Evolutionary conservation across 2,113 vertebrate genomes (phyloP).

Genomic region (Tragulus kanchil): DNA sequence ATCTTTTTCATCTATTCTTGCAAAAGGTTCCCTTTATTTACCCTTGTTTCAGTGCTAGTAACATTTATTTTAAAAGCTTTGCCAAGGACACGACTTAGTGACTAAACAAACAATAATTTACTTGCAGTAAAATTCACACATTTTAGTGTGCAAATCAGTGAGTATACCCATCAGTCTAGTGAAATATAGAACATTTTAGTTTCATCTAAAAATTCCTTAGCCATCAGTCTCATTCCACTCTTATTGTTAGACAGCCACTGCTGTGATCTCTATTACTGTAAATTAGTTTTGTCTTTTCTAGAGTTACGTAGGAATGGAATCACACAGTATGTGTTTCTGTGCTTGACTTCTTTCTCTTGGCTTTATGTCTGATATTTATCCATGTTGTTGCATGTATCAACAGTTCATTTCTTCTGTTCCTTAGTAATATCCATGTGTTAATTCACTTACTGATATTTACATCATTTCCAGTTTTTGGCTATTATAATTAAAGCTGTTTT

Average conservation of each 20-base stretch:
- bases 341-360: slow-evolving; percentile 19
- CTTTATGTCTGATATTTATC: background rate
- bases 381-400: background rate
- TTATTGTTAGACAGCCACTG: background rate
- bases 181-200: background rate
- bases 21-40: background rate
- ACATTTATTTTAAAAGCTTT: background rate
- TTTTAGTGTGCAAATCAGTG: background rate
- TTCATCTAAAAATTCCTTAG: background rate
- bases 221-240: background rate
- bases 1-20: background rate
- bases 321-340: background rate
- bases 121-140: background rate
- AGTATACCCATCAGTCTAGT: background rate
- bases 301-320: background rate
- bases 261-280: background rate
- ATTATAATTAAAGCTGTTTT: background rate
- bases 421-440: background rate
- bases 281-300: slow-evolving; percentile 24
- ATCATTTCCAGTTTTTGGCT: slow-evolving; percentile 36
- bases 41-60: background rate
- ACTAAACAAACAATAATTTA: background rate
- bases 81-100: background rate
- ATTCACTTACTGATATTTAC: background rate
- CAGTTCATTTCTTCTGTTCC: background rate